Conservation (phyloP, 1,140 invertebrate species). For the Drosophila hydei region DNA sequence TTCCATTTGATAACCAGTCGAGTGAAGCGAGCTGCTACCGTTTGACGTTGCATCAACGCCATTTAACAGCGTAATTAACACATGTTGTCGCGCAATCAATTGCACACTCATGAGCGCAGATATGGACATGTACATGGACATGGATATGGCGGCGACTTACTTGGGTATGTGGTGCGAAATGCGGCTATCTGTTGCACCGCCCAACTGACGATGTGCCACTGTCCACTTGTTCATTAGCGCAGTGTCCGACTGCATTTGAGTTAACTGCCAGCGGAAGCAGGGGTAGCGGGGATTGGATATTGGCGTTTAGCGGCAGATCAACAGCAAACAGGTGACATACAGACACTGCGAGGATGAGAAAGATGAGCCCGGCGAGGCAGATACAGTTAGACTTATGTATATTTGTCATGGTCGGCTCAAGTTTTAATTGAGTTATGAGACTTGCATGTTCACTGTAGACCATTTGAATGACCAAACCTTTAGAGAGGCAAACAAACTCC, state of each 20-base stretch:
- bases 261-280: constrained; percentile 10
- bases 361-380: constrained; percentile 7
- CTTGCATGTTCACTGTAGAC: constrained; percentile 25
- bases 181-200: constrained; percentile 33
- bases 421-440: constrained; percentile 73
- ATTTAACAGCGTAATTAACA: constrained; percentile 77
- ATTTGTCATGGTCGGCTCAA: constrained; percentile 28
- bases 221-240: constrained; percentile 65
- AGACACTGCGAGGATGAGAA: background rate
- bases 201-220: constrained; percentile 34
- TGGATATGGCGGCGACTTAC: constrained; percentile 55
- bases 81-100: constrained; percentile 78
- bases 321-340: constrained; percentile 37
- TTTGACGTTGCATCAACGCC: constrained; percentile 67
- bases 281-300: constrained; percentile 13
- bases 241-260: constrained; percentile 51
- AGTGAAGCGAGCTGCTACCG: constrained; percentile 40
- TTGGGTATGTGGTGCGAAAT: constrained; percentile 69
- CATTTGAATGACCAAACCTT: constrained; percentile 56
- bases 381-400: constrained; percentile 46
- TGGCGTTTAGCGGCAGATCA: constrained; percentile 40
- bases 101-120: constrained; percentile 65
- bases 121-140: constrained; percentile 54
- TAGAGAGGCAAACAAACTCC: constrained; percentile 20
- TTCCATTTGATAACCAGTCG: constrained; percentile 51